These are phyloP conservation scores for Sarcophaga caerulescens DNA, from an alignment of 2,888 invertebrate genomes.

Conservation along the genomic window DNA sequence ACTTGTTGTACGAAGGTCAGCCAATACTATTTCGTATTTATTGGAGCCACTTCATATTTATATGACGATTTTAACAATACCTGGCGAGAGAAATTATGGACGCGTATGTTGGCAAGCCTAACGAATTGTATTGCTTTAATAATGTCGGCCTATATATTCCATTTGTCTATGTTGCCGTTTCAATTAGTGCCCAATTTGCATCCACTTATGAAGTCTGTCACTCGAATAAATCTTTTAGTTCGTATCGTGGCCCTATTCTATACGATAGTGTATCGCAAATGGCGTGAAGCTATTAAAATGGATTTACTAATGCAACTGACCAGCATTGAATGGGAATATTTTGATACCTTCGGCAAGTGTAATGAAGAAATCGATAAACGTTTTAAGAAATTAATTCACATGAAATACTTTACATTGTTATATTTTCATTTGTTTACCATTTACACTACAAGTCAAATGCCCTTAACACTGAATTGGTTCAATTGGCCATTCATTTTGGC, in stretches of 20 bases:
- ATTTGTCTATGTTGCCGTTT: neutral
- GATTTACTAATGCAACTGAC: slow-evolving; percentile 12
- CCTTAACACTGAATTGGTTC: neutral
- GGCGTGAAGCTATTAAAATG: slow-evolving; percentile 6
- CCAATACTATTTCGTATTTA: slow-evolving; percentile 32
- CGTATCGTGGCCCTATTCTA: neutral
- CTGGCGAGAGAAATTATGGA: neutral
- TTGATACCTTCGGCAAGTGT: neutral
- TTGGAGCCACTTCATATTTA: slow-evolving; percentile 45
- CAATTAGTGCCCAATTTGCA: neutral
- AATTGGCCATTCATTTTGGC: neutral
- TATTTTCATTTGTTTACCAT: neutral
- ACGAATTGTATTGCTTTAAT: slow-evolving; percentile 34
- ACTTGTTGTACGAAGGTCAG: neutral
- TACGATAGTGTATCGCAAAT: slow-evolving; percentile 9
- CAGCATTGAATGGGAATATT: slow-evolving; percentile 14
- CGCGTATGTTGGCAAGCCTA: neutral
- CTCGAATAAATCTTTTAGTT: neutral
- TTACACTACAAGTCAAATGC: neutral
- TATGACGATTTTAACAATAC: slow-evolving; percentile 16
- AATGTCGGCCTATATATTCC: neutral
- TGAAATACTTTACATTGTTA: slow-evolving; percentile 5
- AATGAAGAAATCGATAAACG: slow-evolving; percentile 21
- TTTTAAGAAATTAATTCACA: slow-evolving; percentile 5
- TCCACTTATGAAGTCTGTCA: slow-evolving; percentile 31